Conservation (phyloP, 2,888 invertebrate species). For the Camptogramma bilineatum region DNA sequence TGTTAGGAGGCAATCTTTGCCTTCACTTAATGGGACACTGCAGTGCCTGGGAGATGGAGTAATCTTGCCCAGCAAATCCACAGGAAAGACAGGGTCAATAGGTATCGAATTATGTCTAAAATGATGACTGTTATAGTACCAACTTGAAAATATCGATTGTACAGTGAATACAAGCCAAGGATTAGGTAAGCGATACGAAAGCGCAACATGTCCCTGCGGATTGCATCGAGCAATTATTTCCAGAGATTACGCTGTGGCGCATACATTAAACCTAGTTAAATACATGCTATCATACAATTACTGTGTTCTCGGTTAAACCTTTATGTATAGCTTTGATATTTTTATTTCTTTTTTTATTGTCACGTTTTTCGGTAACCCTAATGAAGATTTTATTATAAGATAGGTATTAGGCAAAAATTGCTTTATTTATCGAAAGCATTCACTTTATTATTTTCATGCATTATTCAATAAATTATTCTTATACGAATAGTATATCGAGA, state of each 20-base stretch:
- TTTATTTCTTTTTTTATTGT: background rate
- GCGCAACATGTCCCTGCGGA: slow-evolving; percentile 25
- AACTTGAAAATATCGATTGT: too few relatives aligned
- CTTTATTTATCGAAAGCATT: too few relatives aligned
- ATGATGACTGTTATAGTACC: too few relatives aligned
- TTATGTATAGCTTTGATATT: background rate
- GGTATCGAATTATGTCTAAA: too few relatives aligned
- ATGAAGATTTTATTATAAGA: too few relatives aligned
- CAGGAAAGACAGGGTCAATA: too few relatives aligned
- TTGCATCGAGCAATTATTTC: slow-evolving; percentile 27
- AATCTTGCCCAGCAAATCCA: too few relatives aligned
- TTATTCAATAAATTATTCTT: background rate
- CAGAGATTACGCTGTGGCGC: slow-evolving; percentile 30
- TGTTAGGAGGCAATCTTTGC: too few relatives aligned
- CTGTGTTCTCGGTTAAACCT: background rate
- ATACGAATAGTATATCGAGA: background rate
- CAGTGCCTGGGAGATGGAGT: too few relatives aligned
- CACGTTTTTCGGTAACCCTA: background rate
- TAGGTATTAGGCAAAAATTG: too few relatives aligned
- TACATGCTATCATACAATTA: slow-evolving; percentile 23
- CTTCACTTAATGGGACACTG: too few relatives aligned
- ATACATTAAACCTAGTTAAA: slow-evolving; percentile 25
- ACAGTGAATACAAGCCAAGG: too few relatives aligned
- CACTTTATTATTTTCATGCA: background rate
- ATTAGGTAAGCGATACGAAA: slow-evolving; percentile 23